Percentiles rank a stretch among this genome's conserved stretches.
Conservation (phyloP, 1,140 invertebrate genomes). For the Sycophaga agraensis region DNA sequence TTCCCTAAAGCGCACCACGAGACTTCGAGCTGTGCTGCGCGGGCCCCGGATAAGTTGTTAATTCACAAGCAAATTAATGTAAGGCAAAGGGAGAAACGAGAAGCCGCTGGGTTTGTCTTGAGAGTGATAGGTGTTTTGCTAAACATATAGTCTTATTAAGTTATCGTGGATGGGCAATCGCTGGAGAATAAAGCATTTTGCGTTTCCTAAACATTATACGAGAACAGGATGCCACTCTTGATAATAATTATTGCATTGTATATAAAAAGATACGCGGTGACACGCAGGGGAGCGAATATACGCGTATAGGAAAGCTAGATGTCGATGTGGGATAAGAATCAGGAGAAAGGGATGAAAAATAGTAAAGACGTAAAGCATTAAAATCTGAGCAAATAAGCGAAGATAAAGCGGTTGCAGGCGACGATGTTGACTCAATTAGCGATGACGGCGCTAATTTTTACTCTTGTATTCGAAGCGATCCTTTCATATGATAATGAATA, state of each 20-base stretch:
- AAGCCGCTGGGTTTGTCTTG: conserved; percentile 20
- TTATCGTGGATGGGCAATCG: conserved; percentile 3
- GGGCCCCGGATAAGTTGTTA: conserved; percentile 8
- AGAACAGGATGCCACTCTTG: too few species aligned
- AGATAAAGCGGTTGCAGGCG: conserved; percentile 10
- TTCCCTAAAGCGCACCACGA: neutral
- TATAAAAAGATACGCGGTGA: neutral
- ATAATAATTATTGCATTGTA: too few species aligned
- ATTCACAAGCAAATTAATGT: neutral
- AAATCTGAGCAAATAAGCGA: too few species aligned
- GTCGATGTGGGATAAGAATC: too few species aligned
- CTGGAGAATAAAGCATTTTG: neutral
- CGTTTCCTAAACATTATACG: conserved; percentile 11
- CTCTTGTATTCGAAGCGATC: conserved; percentile 12
- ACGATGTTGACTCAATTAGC: conserved; percentile 3
- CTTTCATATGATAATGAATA: conserved; percentile 3
- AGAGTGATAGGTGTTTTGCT: conserved; percentile 23
- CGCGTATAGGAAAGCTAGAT: too few species aligned
- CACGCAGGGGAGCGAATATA: too few species aligned
- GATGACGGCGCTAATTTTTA: conserved; percentile 14
- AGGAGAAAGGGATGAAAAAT: neutral
- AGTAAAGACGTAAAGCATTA: neutral
- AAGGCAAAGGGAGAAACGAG: conserved; percentile 8
- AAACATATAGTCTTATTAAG: conserved; percentile 21
- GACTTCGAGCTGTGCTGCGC: conserved; percentile 4